Evolutionary conservation across 2,113 vertebrate species (phyloP), one percentile per base, ranked within the genome.

Genomic region (Chunga burmeisteri): DNA sequence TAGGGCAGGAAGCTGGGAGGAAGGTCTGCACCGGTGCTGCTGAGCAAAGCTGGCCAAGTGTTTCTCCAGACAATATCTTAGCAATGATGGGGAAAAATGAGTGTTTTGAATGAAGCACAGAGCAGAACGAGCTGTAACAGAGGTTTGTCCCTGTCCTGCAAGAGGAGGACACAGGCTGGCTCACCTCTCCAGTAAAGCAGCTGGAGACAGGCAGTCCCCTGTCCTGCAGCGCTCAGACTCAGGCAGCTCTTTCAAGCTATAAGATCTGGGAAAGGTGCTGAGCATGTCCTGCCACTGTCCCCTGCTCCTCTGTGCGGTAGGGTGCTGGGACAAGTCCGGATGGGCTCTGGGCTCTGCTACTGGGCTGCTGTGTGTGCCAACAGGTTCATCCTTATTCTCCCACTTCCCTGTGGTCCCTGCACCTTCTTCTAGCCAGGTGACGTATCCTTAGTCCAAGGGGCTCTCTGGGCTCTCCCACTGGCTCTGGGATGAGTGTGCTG

Each of bases 241-340:
- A 49, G 53, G 17, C 19, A 65, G 42, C 25, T 55, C 11, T 13
- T 96, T 83, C 29, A 63, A 86, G 32, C 38, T 71, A 12, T 65
- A 66, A 50, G 68, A 55, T n/a, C 40, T 67, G 53, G 40, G 36
- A 81, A 80, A 44, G 52, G 27, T 27, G 17, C 44, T 68, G 77
- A 91, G 13, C 38, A 9, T 40, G 16, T 75, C 55, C 46, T 81
- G n/a, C 25, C 19, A 3, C n/a, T 4, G 1, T 68, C 26, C 25
- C 22, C 29, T 59, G 9, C 72, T 81, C 25, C 52, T 38, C 32
- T 36, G 0, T 46, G 62, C 0, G 0, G 26, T 25, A 65, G 14
- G 13, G 38, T 55, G 18, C 72, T 91, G 72, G 53, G 49, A 55
- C n/a, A 83, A n/a, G 49, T 25, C 30, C 58, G 55, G 16, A 10